Evolutionary conservation across 2,888 invertebrate genomes (phyloP).

Genomic region (Drosophila fungiperda): DNA sequence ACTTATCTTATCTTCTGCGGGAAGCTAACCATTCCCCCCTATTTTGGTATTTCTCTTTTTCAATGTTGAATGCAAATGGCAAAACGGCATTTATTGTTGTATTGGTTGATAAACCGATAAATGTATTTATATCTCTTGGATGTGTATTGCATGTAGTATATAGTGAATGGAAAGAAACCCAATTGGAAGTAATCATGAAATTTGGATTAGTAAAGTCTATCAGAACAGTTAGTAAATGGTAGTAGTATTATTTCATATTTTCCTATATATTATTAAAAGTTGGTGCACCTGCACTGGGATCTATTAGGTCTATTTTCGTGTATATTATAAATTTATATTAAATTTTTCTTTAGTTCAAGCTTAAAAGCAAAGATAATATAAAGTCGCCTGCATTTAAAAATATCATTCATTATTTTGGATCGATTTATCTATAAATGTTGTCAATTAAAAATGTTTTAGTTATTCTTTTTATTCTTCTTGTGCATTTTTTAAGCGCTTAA

Average conservation of each 20-base stretch:
- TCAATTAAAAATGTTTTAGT: neutral
- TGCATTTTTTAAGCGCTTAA: neutral
- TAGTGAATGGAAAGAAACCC: conserved; percentile 2
- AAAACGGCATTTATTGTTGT: conserved; percentile 10
- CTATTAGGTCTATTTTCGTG: neutral
- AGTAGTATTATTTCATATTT: neutral
- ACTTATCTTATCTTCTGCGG: conserved; percentile 47
- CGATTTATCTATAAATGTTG: neutral
- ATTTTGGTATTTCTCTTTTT: conserved; percentile 3
- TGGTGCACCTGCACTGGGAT: too few species aligned
- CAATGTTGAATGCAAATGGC: conserved; percentile 43
- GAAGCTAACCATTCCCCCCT: conserved; percentile 4
- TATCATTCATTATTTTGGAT: too few species aligned
- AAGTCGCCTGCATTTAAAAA: neutral
- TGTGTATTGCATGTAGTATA: conserved; percentile 33
- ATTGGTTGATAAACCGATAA: conserved; percentile 2
- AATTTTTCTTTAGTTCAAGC: neutral
- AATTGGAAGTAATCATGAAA: conserved; percentile 8
- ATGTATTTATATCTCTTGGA: conserved; percentile 20
- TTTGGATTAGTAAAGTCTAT: neutral
- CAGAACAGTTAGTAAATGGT: neutral
- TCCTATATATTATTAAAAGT: neutral
- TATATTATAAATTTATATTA: neutral
- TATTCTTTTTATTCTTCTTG: neutral
- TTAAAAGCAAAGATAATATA: neutral